phyloP scores from a whole-genome alignment of 2,797 vertebrate genomes.

The Coracias cyanogaster region DNA sequence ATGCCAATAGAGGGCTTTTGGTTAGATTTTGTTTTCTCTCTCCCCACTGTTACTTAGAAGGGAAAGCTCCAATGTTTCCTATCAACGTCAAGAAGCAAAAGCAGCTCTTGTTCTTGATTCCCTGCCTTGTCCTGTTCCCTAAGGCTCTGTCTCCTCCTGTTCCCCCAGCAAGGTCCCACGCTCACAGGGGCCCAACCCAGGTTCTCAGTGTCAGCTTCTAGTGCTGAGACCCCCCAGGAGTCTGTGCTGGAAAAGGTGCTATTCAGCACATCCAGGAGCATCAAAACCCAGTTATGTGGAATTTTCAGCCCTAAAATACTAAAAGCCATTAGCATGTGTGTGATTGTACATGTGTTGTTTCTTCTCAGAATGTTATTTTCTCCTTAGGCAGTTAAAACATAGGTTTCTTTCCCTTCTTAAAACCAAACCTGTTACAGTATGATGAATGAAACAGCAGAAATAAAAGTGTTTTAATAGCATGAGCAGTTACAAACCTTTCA shows the following conservation, averaged over 20 bases:
- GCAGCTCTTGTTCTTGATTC: not conserved
- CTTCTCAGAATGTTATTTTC: conserved; percentile 34
- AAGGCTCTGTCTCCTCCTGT: not conserved
- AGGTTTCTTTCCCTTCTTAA: conserved; percentile 35
- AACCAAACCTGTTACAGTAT: conserved; percentile 52
- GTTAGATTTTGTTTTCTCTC: conserved; percentile 47
- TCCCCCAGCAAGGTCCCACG: not conserved
- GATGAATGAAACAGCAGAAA: conserved; percentile 72
- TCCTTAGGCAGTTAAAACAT: conserved; percentile 56
- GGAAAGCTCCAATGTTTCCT: not conserved
- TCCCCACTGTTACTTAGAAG: conserved; percentile 14
- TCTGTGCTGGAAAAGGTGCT: not conserved
- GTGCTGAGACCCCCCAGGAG: not conserved
- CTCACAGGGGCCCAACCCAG: accelerated
- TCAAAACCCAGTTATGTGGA: not conserved
- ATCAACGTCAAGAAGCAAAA: not conserved
- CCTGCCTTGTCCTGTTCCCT: not conserved
- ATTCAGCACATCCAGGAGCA: not conserved
- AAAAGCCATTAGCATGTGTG: not conserved
- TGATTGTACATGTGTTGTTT: conserved; percentile 29
- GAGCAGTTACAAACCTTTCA: conserved; percentile 15
- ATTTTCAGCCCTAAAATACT: not conserved
- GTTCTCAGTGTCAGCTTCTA: not conserved
- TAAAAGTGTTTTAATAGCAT: conserved; percentile 59
- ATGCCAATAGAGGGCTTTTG: conserved; percentile 63